phyloP scores from a whole-genome alignment of 2,888 invertebrate genomes.

The Cantharis rufa region DNA sequence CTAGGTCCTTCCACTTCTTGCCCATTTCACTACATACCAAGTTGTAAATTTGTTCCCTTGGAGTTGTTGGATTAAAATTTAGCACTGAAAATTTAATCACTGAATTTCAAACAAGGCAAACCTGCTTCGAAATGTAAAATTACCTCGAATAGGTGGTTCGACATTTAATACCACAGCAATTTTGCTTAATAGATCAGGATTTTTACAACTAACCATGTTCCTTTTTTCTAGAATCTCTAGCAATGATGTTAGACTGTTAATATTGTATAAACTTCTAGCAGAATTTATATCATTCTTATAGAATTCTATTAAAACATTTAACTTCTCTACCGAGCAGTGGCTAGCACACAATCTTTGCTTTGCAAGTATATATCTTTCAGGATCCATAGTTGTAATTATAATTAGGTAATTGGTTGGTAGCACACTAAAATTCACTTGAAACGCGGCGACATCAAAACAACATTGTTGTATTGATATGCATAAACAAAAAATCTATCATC shows the following conservation, averaged over 20 bases:
- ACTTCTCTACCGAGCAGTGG: background rate
- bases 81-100: background rate
- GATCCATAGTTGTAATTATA: background rate
- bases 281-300: slow-evolving; percentile 39
- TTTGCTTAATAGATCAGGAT: slow-evolving; percentile 31
- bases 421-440: background rate
- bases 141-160: background rate
- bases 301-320: slow-evolving; percentile 15
- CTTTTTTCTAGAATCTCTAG: slow-evolving; percentile 42
- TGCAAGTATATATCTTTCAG: background rate
- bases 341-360: background rate
- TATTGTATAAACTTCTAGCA: slow-evolving; percentile 32
- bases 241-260: slow-evolving; percentile 33
- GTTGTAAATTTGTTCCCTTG: slow-evolving; percentile 25
- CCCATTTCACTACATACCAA: slow-evolving; percentile 43
- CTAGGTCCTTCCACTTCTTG: slow-evolving; percentile 47
- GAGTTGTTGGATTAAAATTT: background rate
- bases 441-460: background rate
- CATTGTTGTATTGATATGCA: background rate
- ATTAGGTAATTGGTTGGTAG: too few relatives aligned
- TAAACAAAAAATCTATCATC: too few relatives aligned
- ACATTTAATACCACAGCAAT: slow-evolving; percentile 28
- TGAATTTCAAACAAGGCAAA: too few relatives aligned
- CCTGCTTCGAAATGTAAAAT: background rate
- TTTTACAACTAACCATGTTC: slow-evolving; percentile 35